Base-by-base conservation (phyloP, 2,888 invertebrate genomes). In the Synergus itoensis region DNA sequence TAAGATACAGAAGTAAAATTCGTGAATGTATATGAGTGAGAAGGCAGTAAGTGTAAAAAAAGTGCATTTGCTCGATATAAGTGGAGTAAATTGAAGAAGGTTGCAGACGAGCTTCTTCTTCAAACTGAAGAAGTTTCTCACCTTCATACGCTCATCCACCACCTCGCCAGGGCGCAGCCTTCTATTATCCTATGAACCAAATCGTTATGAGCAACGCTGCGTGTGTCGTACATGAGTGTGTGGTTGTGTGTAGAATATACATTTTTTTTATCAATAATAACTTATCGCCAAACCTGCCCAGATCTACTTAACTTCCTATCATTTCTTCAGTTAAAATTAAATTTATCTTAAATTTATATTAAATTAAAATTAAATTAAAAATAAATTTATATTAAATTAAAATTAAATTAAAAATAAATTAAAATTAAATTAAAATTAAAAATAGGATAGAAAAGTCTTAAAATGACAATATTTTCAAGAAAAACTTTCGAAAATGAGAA, bases 91-190 rank as follows among this genome's bases (percentile, higher is more conserved):
- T 84, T 85, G 88, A 88, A 83, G 88, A 88, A 89, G 87, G 86
- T 88, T 87, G 88, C 88, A 89, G 87, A 89, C 88, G 88, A 88
- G 87, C 77, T 81, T 82, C 78, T 84, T 81, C 76, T 78, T 81
- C 64, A 79, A 73, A 73, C 76, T 80, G 83, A 85, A 84, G 86
- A 82, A 87, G 86, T 88, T 85, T 91, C 92, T 92, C 92, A 98
- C 98, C 98, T 97, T 65, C 65, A 65, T 97, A 95, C 96, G 97
- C 93, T 98, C 98, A 94, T 97, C 97, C 94, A 97, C 93, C 93
- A 98, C 96, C 95, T 98, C 98, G 93, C 98, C 98, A 90, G 98
- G 98, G 91, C 98, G 97, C 93, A 98, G 96, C 95, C 97, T 97
- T 93, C 95, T 96, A 96, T 96, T 95, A 94, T 96, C 96, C 97